Conservation (phyloP, 2,797 vertebrate species). For the Orestias chungarensis region DNA sequence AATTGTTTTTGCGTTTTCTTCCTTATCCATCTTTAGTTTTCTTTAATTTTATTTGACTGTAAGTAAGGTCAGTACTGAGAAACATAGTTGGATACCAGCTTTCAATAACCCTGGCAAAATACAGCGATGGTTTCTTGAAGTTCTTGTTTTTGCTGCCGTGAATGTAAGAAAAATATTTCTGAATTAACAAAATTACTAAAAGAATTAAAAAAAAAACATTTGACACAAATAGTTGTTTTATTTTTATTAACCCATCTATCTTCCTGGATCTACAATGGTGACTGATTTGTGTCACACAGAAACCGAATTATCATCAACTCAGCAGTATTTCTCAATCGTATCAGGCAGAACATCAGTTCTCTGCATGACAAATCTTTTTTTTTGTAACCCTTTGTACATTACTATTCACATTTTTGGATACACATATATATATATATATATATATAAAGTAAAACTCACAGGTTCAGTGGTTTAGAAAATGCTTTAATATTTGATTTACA, state of each 20-base stretch:
- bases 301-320: too few species aligned
- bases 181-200: not conserved
- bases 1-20: not conserved
- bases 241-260: not conserved
- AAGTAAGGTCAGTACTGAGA: not conserved
- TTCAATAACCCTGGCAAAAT: not conserved
- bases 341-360: not conserved
- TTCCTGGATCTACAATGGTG: not conserved
- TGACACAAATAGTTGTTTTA: not conserved
- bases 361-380: not conserved
- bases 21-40: not conserved
- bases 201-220: not conserved
- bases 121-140: not conserved
- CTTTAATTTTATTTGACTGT: not conserved
- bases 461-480: not conserved
- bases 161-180: not conserved
- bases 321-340: not conserved
- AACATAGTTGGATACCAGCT: not conserved
- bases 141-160: not conserved
- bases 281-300: not conserved
- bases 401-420: too few species aligned
- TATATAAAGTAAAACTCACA: not conserved
- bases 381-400: too few species aligned
- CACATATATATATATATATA: too few species aligned
- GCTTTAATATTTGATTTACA: slow-evolving; percentile 62